A percentile compares a stretch with the other conserved stretches of the same genome.
Evolutionary conservation across 2,888 invertebrate genomes (phyloP).

Genomic region (Resseliella maxima): DNA sequence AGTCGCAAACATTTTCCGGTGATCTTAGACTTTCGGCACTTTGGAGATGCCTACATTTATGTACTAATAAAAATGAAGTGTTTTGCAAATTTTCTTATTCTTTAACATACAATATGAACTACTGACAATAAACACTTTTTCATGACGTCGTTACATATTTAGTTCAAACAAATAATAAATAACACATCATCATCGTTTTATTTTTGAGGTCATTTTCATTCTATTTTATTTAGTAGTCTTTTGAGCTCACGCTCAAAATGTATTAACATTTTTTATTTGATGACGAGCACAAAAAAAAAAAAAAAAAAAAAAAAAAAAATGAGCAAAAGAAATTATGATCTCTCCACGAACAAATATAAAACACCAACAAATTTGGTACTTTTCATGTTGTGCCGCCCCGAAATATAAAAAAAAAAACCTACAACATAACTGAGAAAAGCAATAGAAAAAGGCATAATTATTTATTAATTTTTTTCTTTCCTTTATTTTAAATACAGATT

Average conservation of each 20-base stretch:
- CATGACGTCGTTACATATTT: slow-evolving; percentile 18
- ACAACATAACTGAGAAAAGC: background rate
- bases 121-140: background rate
- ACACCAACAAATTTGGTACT: slow-evolving; percentile 39
- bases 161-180: slow-evolving; percentile 51
- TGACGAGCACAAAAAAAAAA: background rate
- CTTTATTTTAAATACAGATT: slow-evolving; percentile 33
- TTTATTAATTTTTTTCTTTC: slow-evolving; percentile 40
- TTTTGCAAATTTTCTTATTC: background rate
- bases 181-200: slow-evolving; percentile 35
- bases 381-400: slow-evolving; percentile 37
- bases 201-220: slow-evolving; percentile 24
- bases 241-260: background rate
- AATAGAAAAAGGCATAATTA: slow-evolving; percentile 47
- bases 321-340: slow-evolving; percentile 27
- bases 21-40: background rate
- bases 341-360: background rate
- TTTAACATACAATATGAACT: background rate
- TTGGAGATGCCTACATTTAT: background rate
- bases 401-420: background rate
- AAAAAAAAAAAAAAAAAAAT: background rate
- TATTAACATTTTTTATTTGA: slow-evolving; percentile 14
- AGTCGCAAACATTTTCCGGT: slow-evolving; percentile 10
- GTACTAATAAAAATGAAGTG: background rate
- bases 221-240: background rate